Percentiles rank a stretch among this genome's conserved stretches.
Evolutionary conservation across 1,140 invertebrate genomes (phyloP).

Genomic region (Oncopodura yosiiana): DNA sequence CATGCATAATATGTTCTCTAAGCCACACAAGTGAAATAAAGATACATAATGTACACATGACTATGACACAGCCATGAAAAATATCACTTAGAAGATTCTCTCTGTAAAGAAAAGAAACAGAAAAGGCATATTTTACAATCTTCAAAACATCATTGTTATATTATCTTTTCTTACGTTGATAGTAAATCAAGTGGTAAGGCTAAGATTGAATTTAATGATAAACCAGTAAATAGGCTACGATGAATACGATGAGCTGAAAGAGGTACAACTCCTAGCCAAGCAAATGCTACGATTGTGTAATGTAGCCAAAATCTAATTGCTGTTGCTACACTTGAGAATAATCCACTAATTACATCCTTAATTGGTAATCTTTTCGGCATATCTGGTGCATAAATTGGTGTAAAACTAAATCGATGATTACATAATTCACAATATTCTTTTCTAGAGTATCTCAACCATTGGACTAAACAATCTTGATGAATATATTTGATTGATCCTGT

Average conservation of each 20-base stretch:
- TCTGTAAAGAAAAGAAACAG: conserved; percentile 39
- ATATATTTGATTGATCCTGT: conserved; percentile 97
- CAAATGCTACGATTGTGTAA: conserved; percentile 86
- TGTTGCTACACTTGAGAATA: conserved; percentile 77
- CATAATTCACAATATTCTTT: conserved; percentile 99
- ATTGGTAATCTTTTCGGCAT: conserved; percentile 94
- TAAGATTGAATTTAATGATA: conserved; percentile 63
- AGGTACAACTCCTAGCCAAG: conserved; percentile 97
- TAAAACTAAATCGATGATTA: conserved; percentile 94
- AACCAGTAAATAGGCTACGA: conserved; percentile 77
- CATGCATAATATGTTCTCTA: conserved; percentile 93
- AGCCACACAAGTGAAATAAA: conserved; percentile 97
- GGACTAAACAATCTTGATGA: conserved; percentile 69
- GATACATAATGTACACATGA: conserved; percentile 88
- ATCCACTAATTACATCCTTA: conserved; percentile 74
- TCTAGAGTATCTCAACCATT: conserved; percentile 74
- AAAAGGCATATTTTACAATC: neutral
- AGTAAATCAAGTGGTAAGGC: conserved; percentile 84
- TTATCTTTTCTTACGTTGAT: conserved; percentile 53
- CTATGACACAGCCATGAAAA: conserved; percentile 92
- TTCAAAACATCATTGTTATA: neutral
- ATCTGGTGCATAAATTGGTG: conserved; percentile 96
- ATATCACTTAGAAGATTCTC: conserved; percentile 88
- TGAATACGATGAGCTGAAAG: conserved; percentile 94
- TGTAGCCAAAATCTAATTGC: conserved; percentile 93